Evolutionary conservation across 2,113 vertebrate genomes (phyloP), one percentile per base, ranked within the genome.

Genomic region (Odocoileus hemionus): DNA sequence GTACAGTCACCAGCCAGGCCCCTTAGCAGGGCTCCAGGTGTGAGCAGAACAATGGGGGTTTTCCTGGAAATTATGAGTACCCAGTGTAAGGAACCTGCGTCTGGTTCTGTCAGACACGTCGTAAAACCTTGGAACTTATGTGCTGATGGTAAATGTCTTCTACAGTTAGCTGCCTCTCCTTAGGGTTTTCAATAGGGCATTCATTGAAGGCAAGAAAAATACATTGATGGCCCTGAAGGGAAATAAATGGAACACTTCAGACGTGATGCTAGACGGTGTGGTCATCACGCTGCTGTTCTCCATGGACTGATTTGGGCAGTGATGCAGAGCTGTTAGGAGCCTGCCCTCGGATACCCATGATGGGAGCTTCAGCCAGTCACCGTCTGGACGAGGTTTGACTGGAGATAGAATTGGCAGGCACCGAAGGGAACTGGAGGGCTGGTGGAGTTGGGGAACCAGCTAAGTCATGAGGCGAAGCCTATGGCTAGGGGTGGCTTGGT

Each of bases 91-190:
- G 45, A 43, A 70, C 15, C 60, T 82, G 57, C 45, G 60, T 52
- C 91, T 86, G 60, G 28, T 93, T 89, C 70, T 79, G 64, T 76
- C 86, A 93, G n/a, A 83, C 86, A 95, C 52, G 50, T 92, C 57
- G 16, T 96, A 93, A 95, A 93, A 86, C n/a, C 95, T 50, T 13
- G 15, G 83, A 58, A 64, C 52, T 26, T 30, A 25, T 1, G 23
- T 39, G 39, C 94, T 45, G 79, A 52, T 93, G 83, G 89, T 58
- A 78, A 97, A 97, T 78, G 58, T 94, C 43, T 91, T 60, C n/a
- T 47, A 43, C 78, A 88, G 86, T 45, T 25, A 67, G 80, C 43
- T 67, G 82, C 83, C 64, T 88, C n/a, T 95, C 85, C 47, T 47
- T 70, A 43, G 78, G 83, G 36, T 67, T 91, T 95, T 80, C 70